Evolutionary conservation across 2,113 vertebrate species (phyloP), one percentile per base, ranked within the genome.

Genomic region (Apteryx mantelli): DNA sequence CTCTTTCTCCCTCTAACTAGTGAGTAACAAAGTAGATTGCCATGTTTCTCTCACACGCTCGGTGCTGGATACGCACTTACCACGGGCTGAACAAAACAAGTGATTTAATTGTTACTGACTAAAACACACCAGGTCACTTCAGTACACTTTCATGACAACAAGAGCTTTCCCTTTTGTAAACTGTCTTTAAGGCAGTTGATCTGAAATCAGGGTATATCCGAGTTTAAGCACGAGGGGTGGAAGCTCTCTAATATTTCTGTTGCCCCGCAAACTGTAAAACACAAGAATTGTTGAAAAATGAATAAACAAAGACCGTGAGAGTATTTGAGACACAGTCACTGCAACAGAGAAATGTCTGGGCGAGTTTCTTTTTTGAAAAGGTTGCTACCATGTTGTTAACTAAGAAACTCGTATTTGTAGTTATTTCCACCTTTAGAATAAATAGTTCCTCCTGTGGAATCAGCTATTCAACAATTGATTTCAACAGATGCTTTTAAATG

Each of bases 401-500:
- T 80, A 56, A 46, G n/a, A 79, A 85, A 55, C 77, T 76, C 84
- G 38, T 26, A 9, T 48, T 30, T 17, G 50, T 88, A 25, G 63
- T 84, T 63, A n/a, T 52, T 94, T 79, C 74, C 78, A 87, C 63
- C 53, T 90, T 74, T 88, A 71, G 91, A 75, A 86, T 5, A 61
- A 48, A 32, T 1, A 22, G 70, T 74, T 78, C 52, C 44, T 69
- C 61, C 65, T 25, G 52, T 71, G 86, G 66, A 69, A 88, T 78
- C 76, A 76, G 71, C 48, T 81, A 77, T 56, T 90, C 89, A 69
- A 44, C 87, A 88, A 76, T 11, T 86, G 32, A 77, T 90, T 88
- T 48, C 79, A 94, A 56, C 79, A 94, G 71, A 89, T 88, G 88
- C 77, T 71, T 92, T 68, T 77, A 60, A 93, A 85, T 86, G 20